Base-by-base conservation (phyloP, 2,888 invertebrate species). In the Andrena fulva region DNA sequence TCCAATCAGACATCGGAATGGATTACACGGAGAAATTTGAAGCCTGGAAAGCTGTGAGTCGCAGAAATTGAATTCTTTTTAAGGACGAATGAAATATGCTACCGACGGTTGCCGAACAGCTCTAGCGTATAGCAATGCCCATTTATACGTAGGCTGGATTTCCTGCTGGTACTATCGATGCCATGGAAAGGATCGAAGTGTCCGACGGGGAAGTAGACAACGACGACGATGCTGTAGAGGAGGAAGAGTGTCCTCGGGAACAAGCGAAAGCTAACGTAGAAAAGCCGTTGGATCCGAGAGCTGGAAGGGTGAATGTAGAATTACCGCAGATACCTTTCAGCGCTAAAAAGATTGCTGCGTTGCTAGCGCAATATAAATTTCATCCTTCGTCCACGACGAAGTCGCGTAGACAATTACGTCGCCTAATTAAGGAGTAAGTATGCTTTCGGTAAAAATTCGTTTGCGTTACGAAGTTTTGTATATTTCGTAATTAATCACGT, bases 221-320 rank as follows among this genome's bases (percentile, higher is more conserved):
- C 59, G 68, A 68, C 1, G 72, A 75, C 52, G 56, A 69, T 56
- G 31, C 8, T 29, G 3, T 1, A 35, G 93, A 94, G 7, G 94
- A 95, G 71, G 94, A 94, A 48, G 7, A 33, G 4, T 20, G 12
- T 50, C 16, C 27, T 7, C 2, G 73, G 59, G 56, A 56, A 24
- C 27, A 71, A 12, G 10, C 81, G 77, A 35, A 85, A 84, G n/a
- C 83, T 68, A 83, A 54, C 88, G 6, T 24, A 50, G 89, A 90
- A 50, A 92, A 92, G 70, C 82, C 68, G 78, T 91, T 96, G 27
- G 98, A 98, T 95, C 98, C 98, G 0, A 95, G 98, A 64, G 98
- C 98, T 2, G 98, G 98, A 0, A 95, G 95, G 73, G 97, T 98
- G 0, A 95, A 97, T 94, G 97, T 97, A 3, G 94, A 95, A 64